Percentiles rank a stretch among this genome's conserved stretches.
Conservation (phyloP, 2,888 invertebrate genomes). For the Rhopalosiphum nymphaeae region DNA sequence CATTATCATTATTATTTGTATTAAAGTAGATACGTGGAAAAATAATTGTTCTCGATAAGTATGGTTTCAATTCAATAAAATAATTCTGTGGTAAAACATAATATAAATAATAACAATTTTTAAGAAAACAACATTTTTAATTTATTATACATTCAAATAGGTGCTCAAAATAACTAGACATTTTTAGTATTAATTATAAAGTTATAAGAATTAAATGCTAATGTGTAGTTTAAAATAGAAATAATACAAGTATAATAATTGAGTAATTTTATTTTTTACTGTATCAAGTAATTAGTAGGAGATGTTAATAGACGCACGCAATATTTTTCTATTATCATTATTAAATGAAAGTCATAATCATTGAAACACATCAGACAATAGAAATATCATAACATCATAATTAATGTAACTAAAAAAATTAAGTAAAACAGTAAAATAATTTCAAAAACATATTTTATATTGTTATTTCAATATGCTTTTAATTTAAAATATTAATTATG, state of each 20-base stretch:
- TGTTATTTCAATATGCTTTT: constrained; percentile 10
- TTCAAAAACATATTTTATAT: neutral
- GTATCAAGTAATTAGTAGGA: neutral
- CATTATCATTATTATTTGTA: neutral
- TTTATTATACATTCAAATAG: neutral
- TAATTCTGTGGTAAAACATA: neutral
- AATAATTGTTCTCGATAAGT: neutral
- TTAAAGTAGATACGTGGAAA: neutral
- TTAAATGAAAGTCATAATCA: neutral
- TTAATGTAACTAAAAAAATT: neutral
- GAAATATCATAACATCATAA: too few species aligned
- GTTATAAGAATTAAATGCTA: neutral
- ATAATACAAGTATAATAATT: neutral
- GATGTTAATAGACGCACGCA: neutral
- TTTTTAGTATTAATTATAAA: neutral
- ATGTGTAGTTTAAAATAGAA: neutral
- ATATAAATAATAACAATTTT: neutral
- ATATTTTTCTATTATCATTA: neutral
- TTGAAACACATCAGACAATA: neutral
- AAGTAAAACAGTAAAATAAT: neutral
- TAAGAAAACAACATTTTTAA: neutral
- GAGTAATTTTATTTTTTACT: neutral
- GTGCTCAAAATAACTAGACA: neutral
- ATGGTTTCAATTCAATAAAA: neutral
- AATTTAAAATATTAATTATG: constrained; percentile 39